Evolutionary conservation across 1,140 invertebrate species (phyloP), one percentile per base, ranked within the genome.

Genomic region (Asobara japonica): DNA sequence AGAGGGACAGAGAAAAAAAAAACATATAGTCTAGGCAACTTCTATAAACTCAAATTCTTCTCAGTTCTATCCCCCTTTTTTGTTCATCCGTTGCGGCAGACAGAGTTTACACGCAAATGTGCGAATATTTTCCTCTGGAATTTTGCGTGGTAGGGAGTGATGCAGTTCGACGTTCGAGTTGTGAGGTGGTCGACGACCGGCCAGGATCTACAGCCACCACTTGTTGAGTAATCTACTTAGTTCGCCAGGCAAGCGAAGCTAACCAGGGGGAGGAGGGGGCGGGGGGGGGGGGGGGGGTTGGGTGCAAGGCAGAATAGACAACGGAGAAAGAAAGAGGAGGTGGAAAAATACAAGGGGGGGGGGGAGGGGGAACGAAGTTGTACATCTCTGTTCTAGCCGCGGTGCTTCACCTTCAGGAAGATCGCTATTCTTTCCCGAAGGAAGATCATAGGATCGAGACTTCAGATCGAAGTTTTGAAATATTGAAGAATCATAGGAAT

Each of bases 211-310:
- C 82, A 79, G 81, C 79, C 82, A 79, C 83, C 84, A 87, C 85
- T 86, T 87, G 83, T 87, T 87, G 84, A 87, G 84, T 86, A 86
- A 87, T 87, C 84, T 87, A 83, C 83, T 87, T 87, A 84, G 79
- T 82, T 83, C 71, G 74, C 76, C 69, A 77, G 75, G 74, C 72
- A 79, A 80, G 77, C 79, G 81, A 77, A 77, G 38, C 29, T 36
- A 36, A 20, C 20, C n/a, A 45, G 72, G 66, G 45, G 65, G 62
- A 65, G 45, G 29, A 61, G 41, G 61, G 45, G 45, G n/a, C 64
- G 36, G 45, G 27, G 60, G 36, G 69, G 30, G 60, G 60, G 67
- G 10, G 65, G 68, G 61, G 61, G 45, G 45, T n/a, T 60, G 36
- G 45, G 27, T 45, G 36, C 69, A 30, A 48, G 60, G 67, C 7